Evolutionary conservation across 1,140 invertebrate genomes (phyloP).

Genomic region (Nymphalis io): DNA sequence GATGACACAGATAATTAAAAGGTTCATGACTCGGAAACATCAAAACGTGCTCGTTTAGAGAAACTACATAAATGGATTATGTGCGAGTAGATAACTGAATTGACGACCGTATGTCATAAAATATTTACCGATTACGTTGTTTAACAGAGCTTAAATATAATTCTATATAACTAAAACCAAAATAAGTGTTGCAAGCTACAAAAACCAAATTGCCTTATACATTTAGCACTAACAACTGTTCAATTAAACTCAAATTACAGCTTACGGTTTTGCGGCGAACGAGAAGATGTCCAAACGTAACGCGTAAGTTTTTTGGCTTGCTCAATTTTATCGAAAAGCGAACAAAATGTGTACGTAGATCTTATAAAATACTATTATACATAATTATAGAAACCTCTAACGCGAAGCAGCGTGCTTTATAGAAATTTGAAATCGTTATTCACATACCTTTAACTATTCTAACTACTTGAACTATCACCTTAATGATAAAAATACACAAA

Average conservation of each 20-base stretch:
- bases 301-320: background rate
- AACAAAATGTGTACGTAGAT: background rate
- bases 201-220: background rate
- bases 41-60: background rate
- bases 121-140: too few relatives aligned
- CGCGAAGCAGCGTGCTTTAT: too few relatives aligned
- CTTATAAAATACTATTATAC: background rate
- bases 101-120: background rate
- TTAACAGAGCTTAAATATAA: too few relatives aligned
- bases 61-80: background rate
- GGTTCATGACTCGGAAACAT: slow-evolving; percentile 15
- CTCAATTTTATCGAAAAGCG: background rate
- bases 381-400: too few relatives aligned
- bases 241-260: slow-evolving; percentile 2
- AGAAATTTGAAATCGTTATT: too few relatives aligned
- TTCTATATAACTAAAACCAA: too few relatives aligned
- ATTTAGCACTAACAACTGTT: background rate
- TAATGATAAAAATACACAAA: too few relatives aligned
- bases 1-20: slow-evolving; percentile 13
- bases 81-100: background rate
- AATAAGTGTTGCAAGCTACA: background rate
- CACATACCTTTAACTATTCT: too few relatives aligned
- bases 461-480: too few relatives aligned
- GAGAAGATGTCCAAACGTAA: background rate
- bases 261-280: slow-evolving; percentile 5